Conservation (phyloP, 2,113 vertebrate genomes). For the Aplodontia rufa region DNA sequence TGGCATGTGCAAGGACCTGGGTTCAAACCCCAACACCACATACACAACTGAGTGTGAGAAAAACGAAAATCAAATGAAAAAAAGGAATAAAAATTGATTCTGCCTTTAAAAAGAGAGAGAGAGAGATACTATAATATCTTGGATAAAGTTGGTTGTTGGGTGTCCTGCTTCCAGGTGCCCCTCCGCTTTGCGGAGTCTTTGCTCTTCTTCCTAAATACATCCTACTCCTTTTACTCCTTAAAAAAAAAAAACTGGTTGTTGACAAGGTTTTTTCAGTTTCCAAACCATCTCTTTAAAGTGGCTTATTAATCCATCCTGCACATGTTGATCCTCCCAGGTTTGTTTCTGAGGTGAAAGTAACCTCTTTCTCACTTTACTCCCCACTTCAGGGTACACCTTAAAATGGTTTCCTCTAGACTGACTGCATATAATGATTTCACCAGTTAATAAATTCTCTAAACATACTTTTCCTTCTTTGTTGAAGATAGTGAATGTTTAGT, state of each 20-base stretch:
- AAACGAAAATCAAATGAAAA: no score
- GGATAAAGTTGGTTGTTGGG: not conserved
- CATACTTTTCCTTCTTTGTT: conserved; percentile 14
- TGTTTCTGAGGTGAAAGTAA: not conserved
- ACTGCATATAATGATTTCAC: not conserved
- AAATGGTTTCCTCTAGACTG: not conserved
- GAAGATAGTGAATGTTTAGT: conserved; percentile 17
- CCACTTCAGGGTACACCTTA: not conserved
- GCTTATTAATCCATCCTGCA: not conserved
- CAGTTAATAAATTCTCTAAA: conserved; percentile 13
- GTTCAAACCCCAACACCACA: no score
- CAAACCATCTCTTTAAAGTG: not conserved
- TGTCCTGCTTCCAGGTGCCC: no score
- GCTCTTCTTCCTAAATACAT: no score
- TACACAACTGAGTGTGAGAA: no score
- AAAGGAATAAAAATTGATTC: no score
- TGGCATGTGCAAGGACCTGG: no score
- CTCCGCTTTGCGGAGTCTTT: no score
- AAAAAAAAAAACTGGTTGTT: no score
- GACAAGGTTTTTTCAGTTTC: conserved; percentile 15
- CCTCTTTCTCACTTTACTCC: not conserved
- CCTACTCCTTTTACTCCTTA: no score
- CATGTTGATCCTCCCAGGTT: not conserved
- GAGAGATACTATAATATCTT: conserved; percentile 31
- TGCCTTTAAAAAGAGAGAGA: no score